These are phyloP conservation scores for Cavia aperea DNA, from an alignment of 2,113 vertebrate genomes.

Conservation along the genomic window DNA sequence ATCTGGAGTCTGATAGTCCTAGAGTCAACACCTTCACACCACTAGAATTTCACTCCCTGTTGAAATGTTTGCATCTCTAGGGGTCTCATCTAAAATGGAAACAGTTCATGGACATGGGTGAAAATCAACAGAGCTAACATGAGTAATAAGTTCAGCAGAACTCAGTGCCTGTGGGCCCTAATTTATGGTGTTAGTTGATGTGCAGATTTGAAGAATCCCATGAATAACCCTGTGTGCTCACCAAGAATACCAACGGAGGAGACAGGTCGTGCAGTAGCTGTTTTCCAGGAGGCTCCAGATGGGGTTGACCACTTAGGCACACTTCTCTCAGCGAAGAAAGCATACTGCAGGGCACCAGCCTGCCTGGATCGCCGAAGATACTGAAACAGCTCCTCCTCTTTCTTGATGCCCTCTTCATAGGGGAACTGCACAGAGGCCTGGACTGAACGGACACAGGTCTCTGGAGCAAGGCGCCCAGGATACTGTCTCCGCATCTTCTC, in stretches of 20 bases:
- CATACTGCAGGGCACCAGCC: conserved; percentile 85
- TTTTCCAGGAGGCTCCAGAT: conserved; percentile 83
- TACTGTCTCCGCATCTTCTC: conserved; percentile 73
- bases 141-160: not conserved
- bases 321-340: conserved; percentile 85
- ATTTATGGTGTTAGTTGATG: not conserved
- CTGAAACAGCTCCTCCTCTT: conserved; percentile 80
- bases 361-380: conserved; percentile 82
- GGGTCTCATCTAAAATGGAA: not conserved
- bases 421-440: conserved; percentile 72
- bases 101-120: not conserved
- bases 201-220: not conserved
- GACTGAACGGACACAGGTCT: conserved; percentile 84
- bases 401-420: conserved; percentile 77
- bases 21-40: not conserved
- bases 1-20: not conserved
- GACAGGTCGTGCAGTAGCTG: conserved; percentile 74
- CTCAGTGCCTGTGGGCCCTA: not conserved
- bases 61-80: not conserved
- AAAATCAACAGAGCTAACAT: not conserved
- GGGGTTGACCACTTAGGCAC: conserved; percentile 81
- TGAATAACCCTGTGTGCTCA: conserved; percentile 58
- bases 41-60: not conserved
- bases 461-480: conserved; percentile 81
- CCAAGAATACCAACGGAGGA: conserved; percentile 85